Conservation (phyloP, 1,140 invertebrate genomes). For the Trissolcus basalis region DNA sequence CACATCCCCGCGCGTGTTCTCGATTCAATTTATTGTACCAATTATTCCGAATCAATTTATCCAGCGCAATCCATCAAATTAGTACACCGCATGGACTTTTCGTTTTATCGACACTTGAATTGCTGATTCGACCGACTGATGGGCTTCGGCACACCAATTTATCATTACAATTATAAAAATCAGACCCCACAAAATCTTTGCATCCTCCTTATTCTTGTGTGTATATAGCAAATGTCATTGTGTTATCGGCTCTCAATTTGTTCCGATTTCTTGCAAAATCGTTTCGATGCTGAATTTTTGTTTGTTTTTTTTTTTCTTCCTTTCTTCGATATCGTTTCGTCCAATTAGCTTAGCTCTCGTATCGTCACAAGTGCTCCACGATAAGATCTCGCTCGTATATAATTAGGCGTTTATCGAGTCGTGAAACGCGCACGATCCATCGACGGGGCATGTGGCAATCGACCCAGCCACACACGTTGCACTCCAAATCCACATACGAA, state of each 20-base stretch:
- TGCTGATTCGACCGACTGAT: too few species aligned
- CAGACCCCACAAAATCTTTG: too few species aligned
- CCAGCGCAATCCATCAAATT: too few species aligned
- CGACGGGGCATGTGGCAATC: constrained; percentile 58
- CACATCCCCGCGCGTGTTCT: too few species aligned
- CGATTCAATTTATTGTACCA: too few species aligned
- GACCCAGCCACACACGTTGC: constrained; percentile 54
- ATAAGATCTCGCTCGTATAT: constrained; percentile 61
- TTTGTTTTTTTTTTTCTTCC: constrained; percentile 4
- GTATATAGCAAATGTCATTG: constrained; percentile 4
- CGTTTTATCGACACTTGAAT: too few species aligned
- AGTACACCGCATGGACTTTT: too few species aligned
- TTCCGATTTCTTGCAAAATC: constrained; percentile 20
- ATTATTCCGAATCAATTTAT: too few species aligned
- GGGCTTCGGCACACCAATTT: too few species aligned
- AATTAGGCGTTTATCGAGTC: constrained; percentile 62
- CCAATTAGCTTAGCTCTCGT: constrained; percentile 59
- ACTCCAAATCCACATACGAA: constrained; percentile 35
- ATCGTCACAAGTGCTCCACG: constrained; percentile 56
- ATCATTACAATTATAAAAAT: too few species aligned
- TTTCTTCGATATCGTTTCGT: constrained; percentile 48
- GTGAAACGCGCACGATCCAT: constrained; percentile 48
- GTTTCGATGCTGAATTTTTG: constrained; percentile 16
- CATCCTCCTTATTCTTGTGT: too few species aligned
- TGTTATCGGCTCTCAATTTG: constrained; percentile 35